phyloP scores from a whole-genome alignment of 2,797 vertebrate species.

The Capromys pilorides region DNA sequence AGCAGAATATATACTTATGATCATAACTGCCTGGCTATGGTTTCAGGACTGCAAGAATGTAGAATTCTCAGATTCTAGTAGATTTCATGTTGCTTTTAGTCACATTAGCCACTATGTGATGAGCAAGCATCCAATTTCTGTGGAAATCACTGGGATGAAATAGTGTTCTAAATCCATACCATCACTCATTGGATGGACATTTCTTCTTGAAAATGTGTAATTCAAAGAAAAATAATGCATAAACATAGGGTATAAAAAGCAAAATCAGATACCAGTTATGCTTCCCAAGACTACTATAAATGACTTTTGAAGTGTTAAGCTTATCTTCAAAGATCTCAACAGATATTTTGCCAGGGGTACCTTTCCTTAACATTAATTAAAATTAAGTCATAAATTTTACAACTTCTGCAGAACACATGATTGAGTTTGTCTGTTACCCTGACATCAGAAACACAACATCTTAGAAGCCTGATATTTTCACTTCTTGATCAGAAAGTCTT shows the following conservation, averaged over 20 bases:
- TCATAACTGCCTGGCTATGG: background rate
- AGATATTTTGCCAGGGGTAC: background rate
- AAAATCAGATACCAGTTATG: background rate
- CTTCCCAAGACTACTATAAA: background rate
- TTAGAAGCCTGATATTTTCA: background rate
- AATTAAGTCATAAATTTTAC: background rate
- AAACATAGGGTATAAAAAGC: background rate
- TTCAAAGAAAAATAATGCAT: conserved; percentile 23
- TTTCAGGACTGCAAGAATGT: background rate
- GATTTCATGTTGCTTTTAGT: background rate
- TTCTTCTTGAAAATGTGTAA: conserved; percentile 49
- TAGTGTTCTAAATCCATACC: background rate
- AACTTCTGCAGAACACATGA: background rate
- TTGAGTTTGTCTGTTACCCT: background rate
- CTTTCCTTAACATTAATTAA: conserved; percentile 15
- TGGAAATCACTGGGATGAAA: conserved; percentile 27
- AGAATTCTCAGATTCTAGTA: background rate
- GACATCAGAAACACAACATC: background rate
- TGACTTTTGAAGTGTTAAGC: background rate
- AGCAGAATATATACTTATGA: background rate
- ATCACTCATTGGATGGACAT: conserved; percentile 34
- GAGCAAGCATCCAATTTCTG: conserved; percentile 14
- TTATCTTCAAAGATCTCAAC: background rate
- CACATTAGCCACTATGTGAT: background rate
- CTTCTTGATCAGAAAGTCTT: background rate